Base-by-base conservation (phyloP, 2,797 vertebrate genomes). In the Ptychobarbus kaznakovi region DNA sequence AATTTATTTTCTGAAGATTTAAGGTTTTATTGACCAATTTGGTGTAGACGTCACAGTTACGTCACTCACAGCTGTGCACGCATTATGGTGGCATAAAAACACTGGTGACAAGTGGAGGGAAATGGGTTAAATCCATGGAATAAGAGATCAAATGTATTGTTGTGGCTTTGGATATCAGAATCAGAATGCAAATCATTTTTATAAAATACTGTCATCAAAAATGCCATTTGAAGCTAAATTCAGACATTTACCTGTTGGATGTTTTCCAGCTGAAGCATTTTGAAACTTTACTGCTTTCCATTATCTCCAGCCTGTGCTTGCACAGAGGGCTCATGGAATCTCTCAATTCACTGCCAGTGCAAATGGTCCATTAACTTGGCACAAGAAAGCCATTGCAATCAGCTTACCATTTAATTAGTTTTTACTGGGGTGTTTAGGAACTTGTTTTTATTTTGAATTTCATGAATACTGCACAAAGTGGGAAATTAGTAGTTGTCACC, bases 381-480 rank as follows among this genome's bases (percentile, higher is more conserved):
- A 80, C 42, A 75, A 76, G 72, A 77, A 80, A 83, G 78, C 61
- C 18, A 65, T 82, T 83, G 38, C 78, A 75, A 88, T 87, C 84
- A 68, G 72, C 58, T 86, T 66, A 78, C 78, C 70, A 73, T 90
- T 89, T 89, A 85, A 87, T 91, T 88, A 86, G 83, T 89, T 90
- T 83, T 86, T 86, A 84, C 83, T 63, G 78, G 76, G 56, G 58
- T 82, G 68, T 88, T 90, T 86, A 83, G 74, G 72, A 68, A 61
- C 83, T 68, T 42, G 53, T 53, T 89, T 83, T 87, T 78, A 61
- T 86, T 80, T 89, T 74, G 88, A 81, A 87, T 88, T 87, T 87
- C 80, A 79, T 80, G 84, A 91, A 87, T 44, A 81, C 35, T 72
- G 53, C 73, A 73, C 69, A 78, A 88, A 75, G 46, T 46, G 66